Evolutionary conservation across 2,113 vertebrate genomes (phyloP), one percentile per base, ranked within the genome.

Genomic region (Megalops atlanticus): DNA sequence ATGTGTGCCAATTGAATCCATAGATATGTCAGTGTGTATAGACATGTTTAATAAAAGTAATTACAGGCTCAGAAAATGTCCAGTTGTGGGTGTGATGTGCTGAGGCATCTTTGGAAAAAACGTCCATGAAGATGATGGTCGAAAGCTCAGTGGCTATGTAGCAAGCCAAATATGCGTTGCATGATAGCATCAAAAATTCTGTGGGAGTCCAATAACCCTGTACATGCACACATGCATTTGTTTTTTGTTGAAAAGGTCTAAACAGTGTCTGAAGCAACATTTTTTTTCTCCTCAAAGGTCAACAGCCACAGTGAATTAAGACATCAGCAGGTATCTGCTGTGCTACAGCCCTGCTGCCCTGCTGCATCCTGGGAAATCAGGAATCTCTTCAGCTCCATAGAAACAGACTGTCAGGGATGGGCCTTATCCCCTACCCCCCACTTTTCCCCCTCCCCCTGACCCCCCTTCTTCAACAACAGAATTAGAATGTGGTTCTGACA

Each of bases 271-370:
- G 58, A 31, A 10, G 58, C 11, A n/a, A n/a, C 58, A 64, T n/a
- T 24, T 73, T 31, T 10, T 39, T 36, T 33, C 58, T 76, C 27
- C 14, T 52, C 49, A 81, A 70, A 81, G 80, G 27, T 64, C 73
- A 70, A 27, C 35, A 47, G 40, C 31, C 58, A 49, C 80, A 2
- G 21, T 54, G 10, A 47, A 49, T 76, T 39, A 38, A 76, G 18
- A n/a, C 64, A 76, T 41, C 74, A 36, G 58, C 33, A 70, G 33
- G 41, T 71, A 43, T 4, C 74, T n/a, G 18, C 41, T 68, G 35
- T 31, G 43, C 35, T 16, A 49, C 45, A 73, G 27, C 45, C 39
- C 14, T 11, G 14, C 54, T 45, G 31, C 41, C 58, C 18, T 54
- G 39, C 0, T 68, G 24, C 49, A 40, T 24, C 45, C 45, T 80